Conservation (phyloP, 2,888 invertebrate genomes). For the Augiades crinisus region DNA sequence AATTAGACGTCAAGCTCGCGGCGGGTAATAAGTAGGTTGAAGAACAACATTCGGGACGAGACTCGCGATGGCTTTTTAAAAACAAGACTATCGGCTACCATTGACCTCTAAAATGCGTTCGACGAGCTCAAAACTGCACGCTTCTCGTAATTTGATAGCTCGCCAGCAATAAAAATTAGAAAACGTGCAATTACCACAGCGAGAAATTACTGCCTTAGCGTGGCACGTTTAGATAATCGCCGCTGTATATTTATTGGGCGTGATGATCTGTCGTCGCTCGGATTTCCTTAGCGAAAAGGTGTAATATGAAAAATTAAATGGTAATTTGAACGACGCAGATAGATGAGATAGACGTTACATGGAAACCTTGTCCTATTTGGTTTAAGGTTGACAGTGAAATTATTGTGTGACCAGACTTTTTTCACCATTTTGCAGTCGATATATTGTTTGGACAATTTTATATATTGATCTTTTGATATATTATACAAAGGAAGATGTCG, state of each 20-base stretch:
- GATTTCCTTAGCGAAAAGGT: conserved; percentile 1
- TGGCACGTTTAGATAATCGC: conserved; percentile 28
- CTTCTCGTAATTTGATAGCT: conserved; percentile 26
- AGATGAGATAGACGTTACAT: too few species aligned
- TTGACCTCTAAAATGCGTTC: conserved; percentile 52
- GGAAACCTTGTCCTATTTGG: too few species aligned
- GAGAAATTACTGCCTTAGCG: conserved; percentile 27
- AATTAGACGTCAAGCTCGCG: conserved; percentile 13
- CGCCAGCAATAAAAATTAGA: conserved; percentile 23
- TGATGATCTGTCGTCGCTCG: conserved; percentile 23
- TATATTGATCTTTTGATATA: too few species aligned
- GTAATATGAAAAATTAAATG: not conserved
- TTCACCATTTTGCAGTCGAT: too few species aligned
- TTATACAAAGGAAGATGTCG: too few species aligned
- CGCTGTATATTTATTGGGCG: conserved; percentile 30
- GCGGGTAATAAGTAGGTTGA: conserved; percentile 36
- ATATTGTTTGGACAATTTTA: too few species aligned
- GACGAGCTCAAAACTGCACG: conserved; percentile 18
- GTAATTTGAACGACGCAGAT: not conserved
- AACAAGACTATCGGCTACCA: conserved; percentile 50
- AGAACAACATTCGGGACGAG: conserved; percentile 42
- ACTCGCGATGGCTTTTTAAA: conserved; percentile 39
- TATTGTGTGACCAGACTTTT: too few species aligned
- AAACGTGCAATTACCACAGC: conserved; percentile 18
- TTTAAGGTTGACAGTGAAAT: too few species aligned